These are phyloP conservation scores for Micromussa lordhowensis DNA, from an alignment of 92 coral and sea anemone genomes.

Conservation along the genomic window DNA sequence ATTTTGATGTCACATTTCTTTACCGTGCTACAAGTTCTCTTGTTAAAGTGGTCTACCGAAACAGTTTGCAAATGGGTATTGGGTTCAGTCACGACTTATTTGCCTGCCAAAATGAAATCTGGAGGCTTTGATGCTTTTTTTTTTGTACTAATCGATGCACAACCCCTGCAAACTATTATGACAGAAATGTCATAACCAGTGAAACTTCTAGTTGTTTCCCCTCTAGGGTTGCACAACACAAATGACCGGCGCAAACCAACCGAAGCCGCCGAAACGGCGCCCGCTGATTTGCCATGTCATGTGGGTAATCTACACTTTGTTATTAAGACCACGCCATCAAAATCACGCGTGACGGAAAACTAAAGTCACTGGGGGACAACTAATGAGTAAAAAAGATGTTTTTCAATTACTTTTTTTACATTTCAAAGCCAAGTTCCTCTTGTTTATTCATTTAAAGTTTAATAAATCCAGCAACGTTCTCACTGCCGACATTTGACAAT, in stretches of 20 bases:
- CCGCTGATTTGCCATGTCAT: background rate
- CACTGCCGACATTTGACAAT: too few species aligned
- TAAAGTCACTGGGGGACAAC: background rate
- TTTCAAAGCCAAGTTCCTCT: background rate
- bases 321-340: background rate
- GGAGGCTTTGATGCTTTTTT: background rate
- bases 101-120: background rate
- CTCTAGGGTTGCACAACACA: background rate
- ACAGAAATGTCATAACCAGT: background rate
- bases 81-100: background rate
- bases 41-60: background rate
- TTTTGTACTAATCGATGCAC: background rate
- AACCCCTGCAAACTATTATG: background rate
- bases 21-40: background rate
- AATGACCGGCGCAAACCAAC: background rate
- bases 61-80: background rate
- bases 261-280: too few species aligned
- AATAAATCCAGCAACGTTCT: too few species aligned
- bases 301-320: background rate
- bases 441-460: too few species aligned
- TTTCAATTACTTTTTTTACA: background rate
- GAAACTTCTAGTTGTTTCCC: background rate
- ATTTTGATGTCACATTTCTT: background rate
- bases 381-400: too few species aligned
- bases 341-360: too few species aligned